A percentile compares a stretch with the other conserved stretches of the same genome.
Evolutionary conservation across 2,888 invertebrate species (phyloP).

Genomic region (Molorchus minor): DNA sequence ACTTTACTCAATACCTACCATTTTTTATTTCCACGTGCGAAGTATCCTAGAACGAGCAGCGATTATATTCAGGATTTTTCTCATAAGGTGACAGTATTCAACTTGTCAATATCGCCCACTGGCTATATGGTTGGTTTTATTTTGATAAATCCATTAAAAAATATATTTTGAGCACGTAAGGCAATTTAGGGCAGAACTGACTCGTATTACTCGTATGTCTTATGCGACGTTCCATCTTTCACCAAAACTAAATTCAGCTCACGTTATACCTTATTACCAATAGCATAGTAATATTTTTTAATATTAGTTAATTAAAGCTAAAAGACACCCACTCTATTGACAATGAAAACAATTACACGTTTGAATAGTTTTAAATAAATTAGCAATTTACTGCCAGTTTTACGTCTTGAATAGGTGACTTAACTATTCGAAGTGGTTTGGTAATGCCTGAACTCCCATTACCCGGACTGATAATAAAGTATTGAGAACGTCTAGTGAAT

Average conservation of each 20-base stretch:
- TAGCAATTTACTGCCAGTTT: slow-evolving; percentile 9
- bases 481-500: too few species aligned
- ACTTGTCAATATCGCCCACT: too few species aligned
- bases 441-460: background rate
- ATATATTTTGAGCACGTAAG: background rate
- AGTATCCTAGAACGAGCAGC: too few species aligned
- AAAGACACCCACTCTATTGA: background rate
- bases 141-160: background rate
- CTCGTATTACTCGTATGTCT: too few species aligned
- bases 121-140: background rate
- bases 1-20: too few species aligned
- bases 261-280: background rate
- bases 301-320: background rate
- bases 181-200: too few species aligned
- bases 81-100: too few species aligned
- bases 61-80: too few species aligned
- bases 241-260: background rate
- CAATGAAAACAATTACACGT: background rate
- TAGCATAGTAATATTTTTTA: background rate
- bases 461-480: background rate
- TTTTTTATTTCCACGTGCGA: too few species aligned
- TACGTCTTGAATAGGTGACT: background rate
- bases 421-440: background rate
- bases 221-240: background rate
- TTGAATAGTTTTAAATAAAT: slow-evolving; percentile 16